These are phyloP conservation scores for Urocitellus parryii DNA, from an alignment of 2,113 vertebrate species.

Conservation along the genomic window DNA sequence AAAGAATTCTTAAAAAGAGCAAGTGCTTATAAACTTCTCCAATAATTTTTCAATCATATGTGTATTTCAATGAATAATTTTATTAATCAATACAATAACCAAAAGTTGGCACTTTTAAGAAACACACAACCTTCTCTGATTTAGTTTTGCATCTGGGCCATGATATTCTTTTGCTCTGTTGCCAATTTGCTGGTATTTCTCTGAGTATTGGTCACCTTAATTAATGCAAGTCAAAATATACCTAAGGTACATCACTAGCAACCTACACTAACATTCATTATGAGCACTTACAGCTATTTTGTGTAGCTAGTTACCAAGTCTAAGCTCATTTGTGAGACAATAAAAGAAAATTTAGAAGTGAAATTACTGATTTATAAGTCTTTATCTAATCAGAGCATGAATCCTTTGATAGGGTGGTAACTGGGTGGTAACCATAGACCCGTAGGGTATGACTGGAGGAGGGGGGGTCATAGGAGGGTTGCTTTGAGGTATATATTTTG, in stretches of 20 bases:
- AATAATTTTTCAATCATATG: not conserved
- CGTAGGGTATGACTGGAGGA: no score
- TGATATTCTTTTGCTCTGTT: not conserved
- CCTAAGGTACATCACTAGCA: not conserved
- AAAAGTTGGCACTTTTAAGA: not conserved
- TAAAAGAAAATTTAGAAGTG: no score
- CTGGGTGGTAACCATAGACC: no score
- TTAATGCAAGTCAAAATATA: slow-evolving; percentile 9
- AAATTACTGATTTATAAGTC: no score
- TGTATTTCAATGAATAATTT: not conserved
- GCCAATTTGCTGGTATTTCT: not conserved
- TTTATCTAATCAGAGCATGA: no score
- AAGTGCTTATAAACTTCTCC: not conserved
- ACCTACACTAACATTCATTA: not conserved
- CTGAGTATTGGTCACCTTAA: not conserved
- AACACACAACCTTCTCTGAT: not conserved
- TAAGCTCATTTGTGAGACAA: not conserved
- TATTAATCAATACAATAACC: not conserved
- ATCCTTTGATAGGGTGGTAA: no score
- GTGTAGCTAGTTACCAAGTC: not conserved
- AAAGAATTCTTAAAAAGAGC: no score
- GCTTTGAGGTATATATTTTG: no score
- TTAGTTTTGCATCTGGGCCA: not conserved
- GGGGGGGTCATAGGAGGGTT: no score
- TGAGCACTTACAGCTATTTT: not conserved